These are phyloP conservation scores for Pachyrhynchus sulphureomaculatus DNA, from an alignment of 1,140 invertebrate genomes.

Conservation along the genomic window DNA sequence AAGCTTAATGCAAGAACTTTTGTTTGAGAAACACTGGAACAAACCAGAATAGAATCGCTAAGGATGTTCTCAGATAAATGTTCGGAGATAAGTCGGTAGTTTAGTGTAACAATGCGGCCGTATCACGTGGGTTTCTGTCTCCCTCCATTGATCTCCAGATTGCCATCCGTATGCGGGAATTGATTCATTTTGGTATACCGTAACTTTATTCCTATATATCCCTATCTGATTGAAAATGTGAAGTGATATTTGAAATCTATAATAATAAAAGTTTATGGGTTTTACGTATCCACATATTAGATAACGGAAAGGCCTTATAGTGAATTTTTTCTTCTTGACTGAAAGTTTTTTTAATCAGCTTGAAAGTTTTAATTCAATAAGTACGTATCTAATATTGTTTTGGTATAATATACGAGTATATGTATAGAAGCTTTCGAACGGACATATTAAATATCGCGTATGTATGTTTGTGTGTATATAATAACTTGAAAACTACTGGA, in stretches of 20 bases:
- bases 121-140: conserved; percentile 36
- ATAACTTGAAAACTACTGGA: no score
- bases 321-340: no score
- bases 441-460: no score
- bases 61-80: conserved; percentile 51
- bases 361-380: no score
- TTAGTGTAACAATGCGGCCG: conserved; percentile 52
- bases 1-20: no score
- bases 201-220: conserved; percentile 42
- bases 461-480: no score
- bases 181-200: conserved; percentile 50
- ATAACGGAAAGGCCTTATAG: not conserved
- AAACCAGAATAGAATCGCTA: conserved; percentile 28
- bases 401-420: no score
- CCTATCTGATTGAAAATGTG: conserved; percentile 24
- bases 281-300: not conserved
- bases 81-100: conserved; percentile 50
- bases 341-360: no score
- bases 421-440: no score
- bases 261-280: conserved; percentile 21
- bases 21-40: conserved; percentile 34
- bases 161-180: conserved; percentile 44
- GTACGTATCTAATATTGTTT: no score
- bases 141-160: conserved; percentile 48
- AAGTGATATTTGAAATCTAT: conserved; percentile 4